Percentiles rank a stretch among this genome's conserved stretches.
These are phyloP conservation scores for Macropus fuliginosus DNA, from an alignment of 2,797 vertebrate species.

Conservation along the genomic window DNA sequence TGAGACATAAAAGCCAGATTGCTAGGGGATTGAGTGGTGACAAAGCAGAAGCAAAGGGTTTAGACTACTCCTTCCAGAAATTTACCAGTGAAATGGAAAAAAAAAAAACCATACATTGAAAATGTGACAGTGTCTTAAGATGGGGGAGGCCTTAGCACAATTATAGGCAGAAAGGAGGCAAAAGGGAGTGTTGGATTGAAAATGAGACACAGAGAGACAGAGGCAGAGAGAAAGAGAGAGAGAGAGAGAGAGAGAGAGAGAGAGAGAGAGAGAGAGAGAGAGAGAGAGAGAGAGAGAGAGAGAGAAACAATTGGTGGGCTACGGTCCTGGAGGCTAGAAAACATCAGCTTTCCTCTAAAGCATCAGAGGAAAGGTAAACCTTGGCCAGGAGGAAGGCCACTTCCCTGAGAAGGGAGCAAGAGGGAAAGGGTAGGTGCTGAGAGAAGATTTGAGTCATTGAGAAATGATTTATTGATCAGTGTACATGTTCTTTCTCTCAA, in stretches of 20 bases:
- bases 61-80: background rate
- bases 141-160: background rate
- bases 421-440: background rate
- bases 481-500: background rate
- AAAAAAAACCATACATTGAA: background rate
- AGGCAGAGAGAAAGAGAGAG: too few species aligned
- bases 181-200: background rate
- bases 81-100: background rate
- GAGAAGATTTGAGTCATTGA: background rate
- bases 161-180: background rate
- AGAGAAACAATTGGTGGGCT: background rate
- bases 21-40: background rate
- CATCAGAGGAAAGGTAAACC: background rate
- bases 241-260: too few species aligned
- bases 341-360: background rate
- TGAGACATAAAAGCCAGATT: background rate
- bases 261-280: too few species aligned
- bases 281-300: too few species aligned
- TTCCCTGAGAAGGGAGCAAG: background rate
- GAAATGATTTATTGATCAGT: background rate
- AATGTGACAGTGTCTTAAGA: background rate
- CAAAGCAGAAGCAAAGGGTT: background rate
- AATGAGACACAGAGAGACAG: background rate
- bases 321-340: background rate
- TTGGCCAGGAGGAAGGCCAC: background rate